A percentile compares a stretch with the other conserved stretches of the same genome.
Evolutionary conservation across 2,888 invertebrate species (phyloP).

Genomic region (Coenonympha glycerion): DNA sequence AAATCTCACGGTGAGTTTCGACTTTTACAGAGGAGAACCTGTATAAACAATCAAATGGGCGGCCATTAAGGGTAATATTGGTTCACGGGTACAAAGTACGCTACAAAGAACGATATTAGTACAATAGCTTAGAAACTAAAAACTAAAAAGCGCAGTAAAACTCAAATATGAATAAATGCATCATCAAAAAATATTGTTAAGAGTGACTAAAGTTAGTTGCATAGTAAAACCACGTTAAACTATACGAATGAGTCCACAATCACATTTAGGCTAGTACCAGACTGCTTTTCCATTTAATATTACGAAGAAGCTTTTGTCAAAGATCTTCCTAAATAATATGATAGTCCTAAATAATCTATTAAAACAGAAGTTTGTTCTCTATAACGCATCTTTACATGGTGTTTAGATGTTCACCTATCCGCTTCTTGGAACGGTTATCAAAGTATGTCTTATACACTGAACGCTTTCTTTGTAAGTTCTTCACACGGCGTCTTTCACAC

Average conservation of each 20-base stretch:
- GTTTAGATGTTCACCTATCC: neutral
- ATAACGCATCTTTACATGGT: too few relatives aligned
- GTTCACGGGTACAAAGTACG: conserved; percentile 37
- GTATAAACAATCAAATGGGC: conserved; percentile 52
- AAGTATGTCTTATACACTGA: conserved; percentile 9
- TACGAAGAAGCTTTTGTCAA: too few relatives aligned
- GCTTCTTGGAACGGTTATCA: neutral
- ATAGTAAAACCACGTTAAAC: too few relatives aligned
- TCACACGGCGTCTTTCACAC: conserved; percentile 15
- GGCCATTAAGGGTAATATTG: conserved; percentile 40
- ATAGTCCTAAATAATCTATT: too few relatives aligned
- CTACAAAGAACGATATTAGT: conserved; percentile 25
- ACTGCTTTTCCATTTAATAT: too few relatives aligned
- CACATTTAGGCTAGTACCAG: too few relatives aligned
- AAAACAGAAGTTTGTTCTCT: too few relatives aligned
- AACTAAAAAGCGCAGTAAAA: neutral
- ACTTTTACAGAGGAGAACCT: conserved; percentile 27
- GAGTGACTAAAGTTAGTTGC: too few relatives aligned
- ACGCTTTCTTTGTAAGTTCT: conserved; percentile 15
- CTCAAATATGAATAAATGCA: too few relatives aligned
- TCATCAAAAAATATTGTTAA: too few relatives aligned
- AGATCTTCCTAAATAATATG: too few relatives aligned
- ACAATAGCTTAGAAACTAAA: conserved; percentile 13
- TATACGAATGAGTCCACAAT: too few relatives aligned
- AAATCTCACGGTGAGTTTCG: conserved; percentile 22